Conservation (phyloP, 2,888 invertebrate species). For the Byasa hedistus region DNA sequence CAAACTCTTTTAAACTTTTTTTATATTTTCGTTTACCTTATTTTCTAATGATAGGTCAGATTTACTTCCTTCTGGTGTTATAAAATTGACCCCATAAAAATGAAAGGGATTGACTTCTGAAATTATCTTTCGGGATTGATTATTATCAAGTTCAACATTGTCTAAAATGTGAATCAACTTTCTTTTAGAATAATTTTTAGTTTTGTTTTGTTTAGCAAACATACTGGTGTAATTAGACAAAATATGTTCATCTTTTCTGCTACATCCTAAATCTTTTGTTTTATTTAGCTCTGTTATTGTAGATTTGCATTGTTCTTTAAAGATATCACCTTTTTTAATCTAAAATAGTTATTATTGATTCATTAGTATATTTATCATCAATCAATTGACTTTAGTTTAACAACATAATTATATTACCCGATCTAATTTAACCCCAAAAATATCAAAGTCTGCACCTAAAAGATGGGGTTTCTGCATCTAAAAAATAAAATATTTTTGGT, state of each 20-base stretch:
- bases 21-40: not conserved
- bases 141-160: slow-evolving; percentile 54
- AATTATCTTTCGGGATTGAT: slow-evolving; percentile 51
- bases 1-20: not conserved
- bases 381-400: not conserved
- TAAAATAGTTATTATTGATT: slow-evolving; percentile 34
- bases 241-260: slow-evolving; percentile 23
- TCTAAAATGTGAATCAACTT: slow-evolving; percentile 68
- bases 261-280: slow-evolving; percentile 29
- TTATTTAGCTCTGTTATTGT: slow-evolving; percentile 34
- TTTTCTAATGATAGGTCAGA: slow-evolving; percentile 1
- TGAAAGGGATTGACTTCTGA: slow-evolving; percentile 50
- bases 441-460: slow-evolving; percentile 50
- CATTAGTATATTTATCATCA: not conserved
- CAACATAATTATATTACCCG: slow-evolving; percentile 45
- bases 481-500: slow-evolving; percentile 32
- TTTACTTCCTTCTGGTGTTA: slow-evolving; percentile 36
- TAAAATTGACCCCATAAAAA: slow-evolving; percentile 48
- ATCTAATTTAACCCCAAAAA: slow-evolving; percentile 51
- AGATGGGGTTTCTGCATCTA: slow-evolving; percentile 62
- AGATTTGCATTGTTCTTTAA: slow-evolving; percentile 34
- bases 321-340: slow-evolving; percentile 48
- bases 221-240: slow-evolving; percentile 15
- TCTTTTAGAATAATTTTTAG: slow-evolving; percentile 50
- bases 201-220: slow-evolving; percentile 31